Percentiles rank a stretch among this genome's conserved stretches.
These are phyloP conservation scores for Zingel zingel DNA, from an alignment of 2,113 vertebrate genomes.

Conservation along the genomic window DNA sequence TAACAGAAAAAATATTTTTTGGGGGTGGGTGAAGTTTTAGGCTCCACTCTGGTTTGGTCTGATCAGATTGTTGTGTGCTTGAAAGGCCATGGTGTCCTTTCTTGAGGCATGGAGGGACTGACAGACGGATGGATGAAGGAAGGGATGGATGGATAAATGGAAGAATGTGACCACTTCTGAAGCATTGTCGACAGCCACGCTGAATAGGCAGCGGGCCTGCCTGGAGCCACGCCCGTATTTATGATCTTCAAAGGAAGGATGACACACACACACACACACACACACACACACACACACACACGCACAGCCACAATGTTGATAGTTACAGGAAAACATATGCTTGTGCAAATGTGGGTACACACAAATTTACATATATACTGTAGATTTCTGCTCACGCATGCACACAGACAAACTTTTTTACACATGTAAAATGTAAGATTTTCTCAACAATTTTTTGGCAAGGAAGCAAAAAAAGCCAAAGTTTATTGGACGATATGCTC, in stretches of 20 bases:
- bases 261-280: constrained; percentile 65
- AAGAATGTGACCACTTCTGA: constrained; percentile 82
- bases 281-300: constrained; percentile 43
- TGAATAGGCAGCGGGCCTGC: constrained; percentile 75
- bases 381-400: constrained; percentile 16
- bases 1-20: constrained; percentile 20
- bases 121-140: constrained; percentile 70
- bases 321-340: constrained; percentile 75
- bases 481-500: background rate
- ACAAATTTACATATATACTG: constrained; percentile 52
- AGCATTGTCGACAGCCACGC: constrained; percentile 79
- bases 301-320: constrained; percentile 66
- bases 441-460: background rate
- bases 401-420: constrained; percentile 6
- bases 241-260: constrained; percentile 82
- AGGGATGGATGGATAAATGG: constrained; percentile 69
- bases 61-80: constrained; percentile 60
- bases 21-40: background rate
- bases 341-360: constrained; percentile 38
- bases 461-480: background rate
- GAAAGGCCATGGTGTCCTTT: constrained; percentile 57
- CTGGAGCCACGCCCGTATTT: constrained; percentile 79
- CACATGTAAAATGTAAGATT: background rate
- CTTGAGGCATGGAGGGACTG: constrained; percentile 54
- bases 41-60: constrained; percentile 54